These are phyloP conservation scores for Cremastinae sp. DNA, from an alignment of 2,888 invertebrate genomes.

Conservation along the genomic window DNA sequence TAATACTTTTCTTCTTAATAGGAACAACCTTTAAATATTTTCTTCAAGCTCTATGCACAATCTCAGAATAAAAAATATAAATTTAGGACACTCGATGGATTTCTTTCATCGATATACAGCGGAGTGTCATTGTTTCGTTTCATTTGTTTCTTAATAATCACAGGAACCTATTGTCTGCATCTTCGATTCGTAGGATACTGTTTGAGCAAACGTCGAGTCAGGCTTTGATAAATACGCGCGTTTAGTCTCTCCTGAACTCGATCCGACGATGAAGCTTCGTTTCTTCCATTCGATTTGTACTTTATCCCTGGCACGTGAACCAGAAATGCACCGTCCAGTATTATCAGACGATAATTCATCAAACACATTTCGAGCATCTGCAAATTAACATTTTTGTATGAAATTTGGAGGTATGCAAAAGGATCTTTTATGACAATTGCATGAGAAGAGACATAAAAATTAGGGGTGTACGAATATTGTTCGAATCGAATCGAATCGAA, in stretches of 20 bases:
- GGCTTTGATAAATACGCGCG: conserved; percentile 74
- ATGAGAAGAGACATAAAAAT: too few species aligned
- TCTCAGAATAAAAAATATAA: conserved; percentile 43
- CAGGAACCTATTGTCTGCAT: conserved; percentile 69
- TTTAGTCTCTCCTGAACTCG: conserved; percentile 73
- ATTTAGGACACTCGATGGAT: conserved; percentile 26
- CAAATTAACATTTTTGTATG: too few species aligned
- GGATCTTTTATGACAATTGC: too few species aligned
- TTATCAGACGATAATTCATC: conserved; percentile 86
- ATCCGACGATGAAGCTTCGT: conserved; percentile 48
- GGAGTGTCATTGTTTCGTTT: conserved; percentile 4
- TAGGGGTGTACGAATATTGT: too few species aligned
- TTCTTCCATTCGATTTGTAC: conserved; percentile 74
- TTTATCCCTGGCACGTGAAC: conserved; percentile 87
- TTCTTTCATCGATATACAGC: conserved; percentile 11
- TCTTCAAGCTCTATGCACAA: conserved; percentile 5
- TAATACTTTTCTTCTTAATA: conserved; percentile 21
- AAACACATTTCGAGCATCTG: conserved; percentile 91
- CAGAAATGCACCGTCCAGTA: conserved; percentile 88
- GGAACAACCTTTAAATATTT: conserved; percentile 45
- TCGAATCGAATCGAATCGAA: too few species aligned
- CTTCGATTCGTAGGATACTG: conserved; percentile 73
- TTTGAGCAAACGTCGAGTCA: conserved; percentile 73
- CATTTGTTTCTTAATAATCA: background rate
- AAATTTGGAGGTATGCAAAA: conserved; percentile 55